Base-by-base conservation (phyloP, 2,888 invertebrate genomes). In the Panzeria rudis region DNA sequence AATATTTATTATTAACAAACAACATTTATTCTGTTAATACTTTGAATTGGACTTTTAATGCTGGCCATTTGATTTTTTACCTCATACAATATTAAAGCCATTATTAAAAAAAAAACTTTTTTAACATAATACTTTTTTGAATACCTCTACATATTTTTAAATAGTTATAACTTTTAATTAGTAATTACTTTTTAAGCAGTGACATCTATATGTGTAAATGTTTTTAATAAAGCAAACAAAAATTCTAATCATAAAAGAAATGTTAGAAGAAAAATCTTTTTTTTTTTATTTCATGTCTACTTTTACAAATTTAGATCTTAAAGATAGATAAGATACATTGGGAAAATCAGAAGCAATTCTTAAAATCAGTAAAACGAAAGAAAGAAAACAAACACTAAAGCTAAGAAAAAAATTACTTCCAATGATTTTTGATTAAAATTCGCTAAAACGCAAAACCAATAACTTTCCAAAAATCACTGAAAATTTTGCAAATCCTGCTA, bases 271-370 rank as follows among this genome's bases (percentile, higher is more conserved):
- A 25, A 4, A 54, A 25, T 15, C 4, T 17, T 3, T 38, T 20
- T 15, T 35, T n/a, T 13, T 61, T 61, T 35, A 3, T 77, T 77
- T 41, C 8, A 20, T 54, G 13, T 29, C 7, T n/a, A 61, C 8
- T 29, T 11, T 29, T 29, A 29, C 29, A 4, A 29, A 29, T 29
- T 29, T 4, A 29, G 5, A 29, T 29, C 29, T 29, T 29, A 29
- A 4, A 29, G 29, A 29, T 29, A 29, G 29, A 29, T 29, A n/a
- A n/a, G n/a, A n/a, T n/a, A n/a, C n/a, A n/a, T n/a, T n/a, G n/a
- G n/a, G n/a, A n/a, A n/a, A n/a, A n/a, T n/a, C n/a, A n/a, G n/a
- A n/a, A n/a, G n/a, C n/a, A n/a, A n/a, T n/a, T n/a, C n/a, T n/a
- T n/a, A n/a, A n/a, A n/a, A n/a, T n/a, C n/a, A n/a, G n/a, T n/a